A percentile compares a stretch with the other conserved stretches of the same genome.
phyloP scores from a whole-genome alignment of 2,113 vertebrate genomes.

The Microtus richardsoni region DNA sequence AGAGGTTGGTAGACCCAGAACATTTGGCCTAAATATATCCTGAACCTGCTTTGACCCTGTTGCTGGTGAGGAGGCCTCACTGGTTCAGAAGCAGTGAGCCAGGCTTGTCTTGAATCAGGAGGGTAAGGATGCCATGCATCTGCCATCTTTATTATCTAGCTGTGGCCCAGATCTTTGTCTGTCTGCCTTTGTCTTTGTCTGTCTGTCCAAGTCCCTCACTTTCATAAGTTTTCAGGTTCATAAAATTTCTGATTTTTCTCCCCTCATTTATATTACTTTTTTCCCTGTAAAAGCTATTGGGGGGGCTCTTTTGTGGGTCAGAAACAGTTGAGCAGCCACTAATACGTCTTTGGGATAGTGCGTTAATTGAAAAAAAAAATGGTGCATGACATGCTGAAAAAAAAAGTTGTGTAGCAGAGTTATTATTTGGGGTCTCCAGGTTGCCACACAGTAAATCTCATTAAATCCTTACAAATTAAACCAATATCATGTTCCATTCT shows the following conservation, averaged over 20 bases:
- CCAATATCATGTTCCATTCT: constrained; percentile 5
- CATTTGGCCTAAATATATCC: not conserved
- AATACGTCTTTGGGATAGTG: not conserved
- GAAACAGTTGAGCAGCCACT: not conserved
- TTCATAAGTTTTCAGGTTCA: not conserved
- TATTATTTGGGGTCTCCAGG: not conserved
- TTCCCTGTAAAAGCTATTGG: not conserved
- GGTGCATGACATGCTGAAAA: not conserved
- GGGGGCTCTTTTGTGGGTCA: not conserved
- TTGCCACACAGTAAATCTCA: not conserved
- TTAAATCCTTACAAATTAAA: not conserved
- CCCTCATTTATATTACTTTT: not conserved
- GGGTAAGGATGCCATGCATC: no score
- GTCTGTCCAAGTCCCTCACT: no score
- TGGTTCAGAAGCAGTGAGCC: not conserved
- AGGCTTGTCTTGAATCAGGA: not conserved
- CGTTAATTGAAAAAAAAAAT: not conserved
- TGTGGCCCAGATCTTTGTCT: not conserved
- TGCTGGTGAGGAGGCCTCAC: not conserved
- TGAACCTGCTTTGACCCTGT: not conserved
- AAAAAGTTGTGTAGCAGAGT: not conserved
- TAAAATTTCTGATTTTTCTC: not conserved
- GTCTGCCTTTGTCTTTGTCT: no score
- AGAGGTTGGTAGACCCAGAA: not conserved
- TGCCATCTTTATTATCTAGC: not conserved